A percentile compares a stretch with the other conserved stretches of the same genome.
phyloP scores from a whole-genome alignment of 2,113 vertebrate genomes.

The Enhydra lutris region DNA sequence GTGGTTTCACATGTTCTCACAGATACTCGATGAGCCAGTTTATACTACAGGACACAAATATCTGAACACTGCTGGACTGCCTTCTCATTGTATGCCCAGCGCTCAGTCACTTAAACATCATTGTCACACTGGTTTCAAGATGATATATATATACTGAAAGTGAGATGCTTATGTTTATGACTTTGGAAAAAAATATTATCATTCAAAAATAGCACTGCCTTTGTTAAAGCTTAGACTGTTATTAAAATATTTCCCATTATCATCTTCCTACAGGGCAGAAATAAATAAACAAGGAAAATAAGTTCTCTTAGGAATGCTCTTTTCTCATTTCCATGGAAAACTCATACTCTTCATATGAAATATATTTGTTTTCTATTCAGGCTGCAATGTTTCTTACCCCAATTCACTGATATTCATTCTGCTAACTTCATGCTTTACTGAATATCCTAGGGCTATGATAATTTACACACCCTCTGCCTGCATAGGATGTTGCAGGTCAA shows the following conservation, averaged over 20 bases:
- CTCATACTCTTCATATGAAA: constrained; percentile 47
- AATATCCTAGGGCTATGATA: not conserved
- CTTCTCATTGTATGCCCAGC: not conserved
- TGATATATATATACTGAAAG: not conserved
- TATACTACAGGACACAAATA: not conserved
- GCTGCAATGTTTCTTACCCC: not conserved
- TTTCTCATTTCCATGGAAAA: constrained; percentile 66
- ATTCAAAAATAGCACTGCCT: constrained; percentile 61
- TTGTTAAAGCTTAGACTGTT: constrained; percentile 61
- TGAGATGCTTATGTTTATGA: constrained; percentile 31
- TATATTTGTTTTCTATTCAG: constrained; percentile 47
- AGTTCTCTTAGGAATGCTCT: constrained; percentile 61
- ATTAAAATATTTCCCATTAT: constrained; percentile 66
- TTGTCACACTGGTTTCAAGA: not conserved
- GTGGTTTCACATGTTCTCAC: not conserved
- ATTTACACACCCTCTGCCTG: constrained; percentile 23
- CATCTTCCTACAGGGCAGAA: constrained; percentile 60
- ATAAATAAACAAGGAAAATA: constrained; percentile 64
- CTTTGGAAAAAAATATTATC: constrained; percentile 52
- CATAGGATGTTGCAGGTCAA: constrained; percentile 15
- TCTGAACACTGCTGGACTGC: not conserved
- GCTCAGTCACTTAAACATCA: not conserved
- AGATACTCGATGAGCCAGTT: not conserved
- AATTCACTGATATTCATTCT: constrained; percentile 30
- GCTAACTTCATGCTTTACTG: constrained; percentile 35